Percentiles rank a stretch among this genome's conserved stretches.
Evolutionary conservation across 1,140 invertebrate genomes (phyloP).

Genomic region (Gonatopus flavifemur): DNA sequence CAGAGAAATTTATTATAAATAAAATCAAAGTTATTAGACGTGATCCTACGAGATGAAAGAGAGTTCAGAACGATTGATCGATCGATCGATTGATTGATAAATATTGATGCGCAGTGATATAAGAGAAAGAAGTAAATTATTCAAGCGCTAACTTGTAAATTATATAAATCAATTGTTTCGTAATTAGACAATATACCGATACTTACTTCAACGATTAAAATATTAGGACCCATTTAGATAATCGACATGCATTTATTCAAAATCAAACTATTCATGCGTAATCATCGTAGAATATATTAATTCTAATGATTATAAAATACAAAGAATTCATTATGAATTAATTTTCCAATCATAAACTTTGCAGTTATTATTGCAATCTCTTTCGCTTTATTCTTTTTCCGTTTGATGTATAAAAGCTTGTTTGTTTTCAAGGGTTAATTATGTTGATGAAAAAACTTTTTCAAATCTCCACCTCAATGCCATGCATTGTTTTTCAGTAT

Average conservation of each 20-base stretch:
- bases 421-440: constrained; percentile 1
- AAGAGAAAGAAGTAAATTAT: too few species aligned
- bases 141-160: too few species aligned
- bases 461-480: too few species aligned
- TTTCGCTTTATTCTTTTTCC: too few species aligned
- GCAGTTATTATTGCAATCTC: too few species aligned
- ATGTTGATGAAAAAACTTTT: not conserved
- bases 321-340: too few species aligned
- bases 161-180: too few species aligned
- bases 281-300: constrained; percentile 12
- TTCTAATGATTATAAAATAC: constrained; percentile 19
- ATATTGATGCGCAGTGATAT: too few species aligned
- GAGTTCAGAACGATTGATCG: too few species aligned
- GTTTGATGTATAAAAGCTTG: not conserved
- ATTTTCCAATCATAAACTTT: not conserved
- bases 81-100: too few species aligned
- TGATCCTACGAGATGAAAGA: too few species aligned
- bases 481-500: too few species aligned
- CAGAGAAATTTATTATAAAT: constrained; percentile 8
- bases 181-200: constrained; percentile 6
- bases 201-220: constrained; percentile 23
- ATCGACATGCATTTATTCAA: constrained; percentile 1
- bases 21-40: constrained; percentile 10
- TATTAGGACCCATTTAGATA: constrained; percentile 19
- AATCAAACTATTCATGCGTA: constrained; percentile 25